Base-by-base conservation (phyloP, 1,140 invertebrate genomes). In the Oppia nitens region DNA sequence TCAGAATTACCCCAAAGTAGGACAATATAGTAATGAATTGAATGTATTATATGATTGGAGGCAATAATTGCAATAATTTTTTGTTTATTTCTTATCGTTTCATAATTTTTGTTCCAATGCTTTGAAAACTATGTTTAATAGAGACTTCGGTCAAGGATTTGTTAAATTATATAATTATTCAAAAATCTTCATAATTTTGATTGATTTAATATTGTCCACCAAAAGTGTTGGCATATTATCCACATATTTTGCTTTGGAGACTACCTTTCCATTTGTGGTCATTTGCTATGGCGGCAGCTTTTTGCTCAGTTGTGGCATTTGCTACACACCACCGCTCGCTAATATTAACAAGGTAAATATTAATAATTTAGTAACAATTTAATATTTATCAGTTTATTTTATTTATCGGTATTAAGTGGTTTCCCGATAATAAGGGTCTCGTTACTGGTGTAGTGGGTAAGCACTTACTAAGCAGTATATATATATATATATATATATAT, bases 371-470 rank as follows among this genome's bases (percentile, higher is more conserved):
- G 24, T 20, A 20, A 11, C 23, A 6, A 9, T 24, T 20, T 20
- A 9, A 20, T 11, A 20, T 24, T 9, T 56, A 50, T 47, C 26
- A n/a, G 11, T 6, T 32, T 25, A 6, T 29, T n/a, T n/a, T 56
- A 4, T n/a, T 56, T 23, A 56, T 32, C 32, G 12, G 4, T 62
- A 61, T 60, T 21, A 64, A 74, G 70, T 75, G 74, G 74, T 69
- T 71, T 60, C 73, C 74, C 1, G 48, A 70, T 12, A 64, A 66
- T 47, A 71, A 72, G 63, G 74, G 74, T 11, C 57, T 74, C 17
- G 70, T 71, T 2, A 73, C 68, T 63, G 73, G 73, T 1, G 70
- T 74, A 11, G 71, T 67, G 21, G 73, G 17, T 9, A 50, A 50
- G 23, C 21, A 50, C 21, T 50, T 4, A 6, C n/a, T n/a, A n/a